These are phyloP conservation scores for Cataglyphis albicans DNA, from an alignment of 2,888 invertebrate genomes.

Conservation along the genomic window DNA sequence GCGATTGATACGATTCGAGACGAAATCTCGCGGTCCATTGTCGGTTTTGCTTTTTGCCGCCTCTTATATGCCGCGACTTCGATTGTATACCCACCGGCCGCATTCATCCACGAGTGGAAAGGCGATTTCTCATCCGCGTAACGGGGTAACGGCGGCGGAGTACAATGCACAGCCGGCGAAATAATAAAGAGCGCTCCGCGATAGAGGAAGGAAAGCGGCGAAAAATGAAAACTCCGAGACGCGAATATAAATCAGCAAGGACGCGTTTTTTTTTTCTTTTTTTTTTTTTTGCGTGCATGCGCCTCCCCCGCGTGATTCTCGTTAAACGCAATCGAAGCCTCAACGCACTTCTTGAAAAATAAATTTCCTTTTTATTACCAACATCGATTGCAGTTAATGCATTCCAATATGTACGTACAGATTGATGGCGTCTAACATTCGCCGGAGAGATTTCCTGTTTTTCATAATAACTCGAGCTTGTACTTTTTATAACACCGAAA, in stretches of 20 bases:
- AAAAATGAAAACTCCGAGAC: constrained; percentile 59
- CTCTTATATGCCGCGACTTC: constrained; percentile 56
- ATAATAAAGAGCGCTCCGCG: constrained; percentile 59
- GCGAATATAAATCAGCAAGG: constrained; percentile 62
- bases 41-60: constrained; percentile 61
- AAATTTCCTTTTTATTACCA: background rate
- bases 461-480: background rate
- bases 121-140: constrained; percentile 64
- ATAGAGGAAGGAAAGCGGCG: constrained; percentile 45
- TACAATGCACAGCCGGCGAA: constrained; percentile 57
- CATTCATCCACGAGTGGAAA: constrained; percentile 58
- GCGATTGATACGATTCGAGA: constrained; percentile 82
- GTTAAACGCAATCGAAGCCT: background rate
- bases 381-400: constrained; percentile 1
- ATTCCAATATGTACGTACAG: background rate
- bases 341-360: constrained; percentile 8
- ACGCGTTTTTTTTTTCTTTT: background rate
- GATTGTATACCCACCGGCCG: constrained; percentile 48
- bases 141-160: constrained; percentile 55
- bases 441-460: background rate
- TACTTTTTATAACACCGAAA: constrained; percentile 5
- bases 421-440: background rate
- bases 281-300: background rate
- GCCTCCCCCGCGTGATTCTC: constrained; percentile 10
- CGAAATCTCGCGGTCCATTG: constrained; percentile 72